phyloP scores from a whole-genome alignment of 30 jellyfish, hydroid and myxozoan species.

The Clytia hemisphaerica region DNA sequence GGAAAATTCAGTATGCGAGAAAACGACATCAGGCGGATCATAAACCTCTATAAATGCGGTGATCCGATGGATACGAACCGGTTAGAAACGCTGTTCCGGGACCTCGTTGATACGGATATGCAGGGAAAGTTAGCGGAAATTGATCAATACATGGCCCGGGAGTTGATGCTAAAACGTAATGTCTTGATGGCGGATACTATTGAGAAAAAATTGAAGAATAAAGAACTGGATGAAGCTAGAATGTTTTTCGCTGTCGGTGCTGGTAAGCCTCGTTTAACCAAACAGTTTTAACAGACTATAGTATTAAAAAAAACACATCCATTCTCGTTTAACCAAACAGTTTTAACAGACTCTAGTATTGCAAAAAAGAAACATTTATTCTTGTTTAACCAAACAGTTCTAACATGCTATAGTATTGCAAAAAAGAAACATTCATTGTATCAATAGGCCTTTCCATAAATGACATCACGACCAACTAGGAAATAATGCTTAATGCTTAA shows the following conservation, averaged over 20 bases:
- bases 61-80: constrained; percentile 17
- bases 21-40: constrained; percentile 13
- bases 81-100: constrained; percentile 13
- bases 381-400: too few species aligned
- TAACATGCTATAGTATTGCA: too few species aligned
- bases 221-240: not conserved
- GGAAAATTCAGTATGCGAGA: constrained; percentile 4
- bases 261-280: constrained; percentile 29
- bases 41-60: constrained; percentile 18
- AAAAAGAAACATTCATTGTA: too few species aligned
- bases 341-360: too few species aligned
- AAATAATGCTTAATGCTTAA: too few species aligned
- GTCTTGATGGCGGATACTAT: constrained; percentile 27
- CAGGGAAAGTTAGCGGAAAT: constrained; percentile 12
- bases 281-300: too few species aligned
- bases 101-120: not conserved
- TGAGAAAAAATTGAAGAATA: not conserved
- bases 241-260: constrained; percentile 42
- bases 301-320: too few species aligned
- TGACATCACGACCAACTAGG: too few species aligned
- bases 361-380: too few species aligned
- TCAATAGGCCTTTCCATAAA: too few species aligned
- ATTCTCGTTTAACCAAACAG: too few species aligned
- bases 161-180: constrained; percentile 29
- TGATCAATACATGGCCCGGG: constrained; percentile 23